These are phyloP conservation scores for Zosterops hypoxanthus DNA, from an alignment of 2,113 vertebrate species.

Conservation along the genomic window DNA sequence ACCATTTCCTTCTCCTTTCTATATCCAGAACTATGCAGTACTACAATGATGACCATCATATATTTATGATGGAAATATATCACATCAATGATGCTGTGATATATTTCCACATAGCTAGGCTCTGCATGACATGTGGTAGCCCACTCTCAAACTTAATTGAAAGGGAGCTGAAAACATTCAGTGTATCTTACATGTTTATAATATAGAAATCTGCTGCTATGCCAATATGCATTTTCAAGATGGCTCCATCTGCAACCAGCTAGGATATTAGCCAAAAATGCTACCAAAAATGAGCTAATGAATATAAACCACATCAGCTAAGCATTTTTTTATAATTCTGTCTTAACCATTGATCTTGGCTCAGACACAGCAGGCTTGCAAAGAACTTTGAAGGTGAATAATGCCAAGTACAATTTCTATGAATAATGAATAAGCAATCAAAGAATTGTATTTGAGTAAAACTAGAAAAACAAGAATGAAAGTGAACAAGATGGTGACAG, in stretches of 20 bases:
- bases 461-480: conserved; percentile 31
- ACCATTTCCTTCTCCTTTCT: neutral
- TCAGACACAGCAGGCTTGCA: conserved; percentile 21
- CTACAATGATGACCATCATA: neutral
- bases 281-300: neutral
- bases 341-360: conserved; percentile 43
- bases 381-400: conserved; percentile 46
- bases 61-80: too few species aligned
- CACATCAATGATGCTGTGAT: neutral
- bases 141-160: neutral
- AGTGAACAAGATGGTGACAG: conserved; percentile 25
- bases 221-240: neutral
- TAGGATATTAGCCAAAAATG: neutral
- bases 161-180: neutral
- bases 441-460: conserved; percentile 39
- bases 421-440: conserved; percentile 58
- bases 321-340: neutral
- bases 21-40: neutral
- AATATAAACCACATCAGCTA: neutral
- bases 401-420: conserved; percentile 30
- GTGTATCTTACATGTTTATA: neutral
- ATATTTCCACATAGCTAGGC: neutral
- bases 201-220: neutral
- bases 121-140: neutral
- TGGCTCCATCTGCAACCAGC: neutral